These are phyloP conservation scores for Keiferia lycopersicella DNA, from an alignment of 2,888 invertebrate genomes.

Conservation along the genomic window DNA sequence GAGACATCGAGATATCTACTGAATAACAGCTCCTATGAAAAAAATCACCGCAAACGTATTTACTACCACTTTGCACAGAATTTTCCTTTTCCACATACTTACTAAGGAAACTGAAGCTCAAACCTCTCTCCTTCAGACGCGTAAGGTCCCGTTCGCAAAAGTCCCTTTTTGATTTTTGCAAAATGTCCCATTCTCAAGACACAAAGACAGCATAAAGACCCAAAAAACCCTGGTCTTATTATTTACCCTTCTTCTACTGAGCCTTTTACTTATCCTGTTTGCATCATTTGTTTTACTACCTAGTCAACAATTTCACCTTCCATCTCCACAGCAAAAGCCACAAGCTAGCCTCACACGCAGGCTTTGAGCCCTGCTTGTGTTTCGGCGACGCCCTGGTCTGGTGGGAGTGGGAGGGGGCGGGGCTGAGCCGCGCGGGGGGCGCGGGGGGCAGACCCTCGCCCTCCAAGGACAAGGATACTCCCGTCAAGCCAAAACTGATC, in stretches of 20 bases:
- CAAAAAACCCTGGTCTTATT: too few species aligned
- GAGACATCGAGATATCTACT: background rate
- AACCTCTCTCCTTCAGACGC: too few species aligned
- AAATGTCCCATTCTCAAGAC: too few species aligned
- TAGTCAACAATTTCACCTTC: background rate
- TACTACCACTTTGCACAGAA: background rate
- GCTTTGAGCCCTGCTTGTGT: constrained; percentile 95
- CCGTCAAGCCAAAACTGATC: constrained; percentile 54
- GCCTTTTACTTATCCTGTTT: too few species aligned
- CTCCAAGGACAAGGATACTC: constrained; percentile 51
- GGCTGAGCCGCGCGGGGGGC: constrained; percentile 55
- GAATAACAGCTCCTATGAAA: background rate
- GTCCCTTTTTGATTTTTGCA: too few species aligned
- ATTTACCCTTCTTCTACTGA: too few species aligned
- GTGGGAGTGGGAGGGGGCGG: constrained; percentile 86
- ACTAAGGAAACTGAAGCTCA: too few species aligned
- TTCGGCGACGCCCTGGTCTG: constrained; percentile 94
- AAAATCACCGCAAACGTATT: background rate
- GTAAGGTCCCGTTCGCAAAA: too few species aligned
- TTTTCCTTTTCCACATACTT: too few species aligned
- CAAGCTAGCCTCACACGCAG: constrained; percentile 87
- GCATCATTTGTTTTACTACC: too few species aligned
- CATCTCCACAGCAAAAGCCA: constrained; percentile 81
- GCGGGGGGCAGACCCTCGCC: constrained; percentile 52
- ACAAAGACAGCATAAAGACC: too few species aligned